phyloP scores from a whole-genome alignment of 2,888 invertebrate genomes.

The Mimachlamys varia region DNA sequence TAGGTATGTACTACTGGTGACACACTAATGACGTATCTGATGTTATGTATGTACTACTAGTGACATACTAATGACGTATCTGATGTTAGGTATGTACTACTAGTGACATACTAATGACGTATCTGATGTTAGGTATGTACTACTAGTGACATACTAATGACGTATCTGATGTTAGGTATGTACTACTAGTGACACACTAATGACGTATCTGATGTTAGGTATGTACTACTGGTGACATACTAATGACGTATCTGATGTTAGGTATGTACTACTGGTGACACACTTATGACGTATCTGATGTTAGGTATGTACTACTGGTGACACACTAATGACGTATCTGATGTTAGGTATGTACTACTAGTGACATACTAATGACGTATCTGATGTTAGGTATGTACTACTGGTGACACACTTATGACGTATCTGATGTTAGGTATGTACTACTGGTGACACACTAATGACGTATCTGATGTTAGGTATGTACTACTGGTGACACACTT shows the following conservation, averaged over 20 bases:
- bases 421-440: constrained; percentile 36
- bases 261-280: constrained; percentile 36
- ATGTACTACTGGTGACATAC: neutral
- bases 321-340: too few relatives aligned
- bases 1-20: constrained; percentile 37
- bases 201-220: constrained; percentile 19
- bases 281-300: too few relatives aligned
- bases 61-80: too few relatives aligned
- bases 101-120: neutral
- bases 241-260: neutral
- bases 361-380: too few relatives aligned
- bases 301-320: constrained; percentile 36
- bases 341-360: constrained; percentile 37
- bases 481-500: neutral
- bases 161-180: constrained; percentile 36
- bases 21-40: too few relatives aligned
- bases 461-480: constrained; percentile 34
- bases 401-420: too few relatives aligned
- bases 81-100: constrained; percentile 36
- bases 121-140: constrained; percentile 34
- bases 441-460: too few relatives aligned
- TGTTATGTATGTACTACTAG: constrained; percentile 26
- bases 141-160: neutral
- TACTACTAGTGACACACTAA: neutral
- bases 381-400: constrained; percentile 36